phyloP scores from a whole-genome alignment of 2,888 invertebrate species.

The Frankliniella fusca region DNA sequence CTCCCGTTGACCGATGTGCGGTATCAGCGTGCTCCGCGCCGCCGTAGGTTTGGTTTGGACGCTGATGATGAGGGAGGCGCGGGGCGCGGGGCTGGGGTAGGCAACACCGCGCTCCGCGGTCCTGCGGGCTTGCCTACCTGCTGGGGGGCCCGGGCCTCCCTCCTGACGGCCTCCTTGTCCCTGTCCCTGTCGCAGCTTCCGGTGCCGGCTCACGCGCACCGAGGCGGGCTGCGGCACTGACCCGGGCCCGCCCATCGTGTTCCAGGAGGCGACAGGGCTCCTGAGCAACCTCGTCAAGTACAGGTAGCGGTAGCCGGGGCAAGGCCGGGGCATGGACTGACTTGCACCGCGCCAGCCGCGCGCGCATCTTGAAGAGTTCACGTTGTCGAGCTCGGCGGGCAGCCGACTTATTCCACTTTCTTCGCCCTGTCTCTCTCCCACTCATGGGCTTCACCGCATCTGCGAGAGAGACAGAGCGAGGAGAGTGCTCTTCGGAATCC shows the following conservation, averaged over 20 bases:
- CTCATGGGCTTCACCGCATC: too few relatives aligned
- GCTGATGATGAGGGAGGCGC: too few relatives aligned
- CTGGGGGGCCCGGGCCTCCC: background rate
- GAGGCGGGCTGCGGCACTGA: background rate
- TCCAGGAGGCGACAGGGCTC: slow-evolving; percentile 14
- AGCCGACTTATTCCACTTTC: too few relatives aligned
- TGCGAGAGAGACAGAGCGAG: too few relatives aligned
- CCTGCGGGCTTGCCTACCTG: background rate
- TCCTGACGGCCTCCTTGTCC: background rate
- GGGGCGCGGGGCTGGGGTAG: background rate
- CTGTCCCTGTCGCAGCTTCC: background rate
- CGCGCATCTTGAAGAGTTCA: too few relatives aligned
- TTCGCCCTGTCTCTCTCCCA: too few relatives aligned
- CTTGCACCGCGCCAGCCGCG: background rate
- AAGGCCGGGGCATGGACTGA: background rate
- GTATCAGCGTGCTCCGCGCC: too few relatives aligned
- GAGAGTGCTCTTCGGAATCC: too few relatives aligned
- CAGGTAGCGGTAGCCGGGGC: background rate
- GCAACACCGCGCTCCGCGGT: background rate
- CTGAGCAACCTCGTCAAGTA: slow-evolving; percentile 19
- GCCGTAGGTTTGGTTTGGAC: too few relatives aligned
- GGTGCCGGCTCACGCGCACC: background rate
- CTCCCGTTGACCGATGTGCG: too few relatives aligned
- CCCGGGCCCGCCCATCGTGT: background rate
- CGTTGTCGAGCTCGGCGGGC: too few relatives aligned